Base-by-base conservation (phyloP, 2,113 vertebrate species). In the Mesocricetus auratus region DNA sequence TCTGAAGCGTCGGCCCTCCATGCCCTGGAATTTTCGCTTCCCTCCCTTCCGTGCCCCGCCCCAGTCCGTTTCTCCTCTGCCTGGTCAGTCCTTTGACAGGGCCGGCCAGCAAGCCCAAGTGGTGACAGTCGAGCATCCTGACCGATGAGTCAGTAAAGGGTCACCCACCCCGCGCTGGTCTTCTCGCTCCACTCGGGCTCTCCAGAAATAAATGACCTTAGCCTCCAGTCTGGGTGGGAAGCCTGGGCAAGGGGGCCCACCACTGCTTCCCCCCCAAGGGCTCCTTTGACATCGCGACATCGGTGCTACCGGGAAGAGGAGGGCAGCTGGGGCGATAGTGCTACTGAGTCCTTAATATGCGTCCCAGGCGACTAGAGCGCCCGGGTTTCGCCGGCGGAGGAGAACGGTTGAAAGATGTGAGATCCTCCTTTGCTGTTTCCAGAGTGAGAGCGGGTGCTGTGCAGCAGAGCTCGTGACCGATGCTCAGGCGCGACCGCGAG, bases 1-100 rank as follows among this genome's bases (percentile, higher is more conserved):
- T 96, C 87, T 47, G 83, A 85, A 95, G 96, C 95, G 86, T 97
- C 95, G 96, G 91, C 95, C 96, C 64, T 83, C 71, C 66, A 4
- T 39, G 95, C 82, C 95, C 85, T 31, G 94, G 97, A 96, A 92
- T 97, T 93, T 97, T 73, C 36, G 29, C 85, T 29, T 93, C 73
- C 47, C 82, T 93, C 74, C n/a, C n/a, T 45, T 62, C 8, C 1
- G 79, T 3, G 42, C 92, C 66, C 73, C 42, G 31, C 73, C 90
- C 85, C 73, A 11, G 90, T n/a, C n/a, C 17, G 71, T 11, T 62
- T 82, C 77, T 58, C 13, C 66, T 62, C 77, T 19, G 79, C 56
- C 66, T 17, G 0, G 68, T 50, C 15, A 45, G 47, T 29, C 5
- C 60, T 1, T 22, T 47, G 29, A 45, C 81, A 36, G 36, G 60